Evolutionary conservation across 2,888 invertebrate genomes (phyloP).

Genomic region (Adela reaumurella): DNA sequence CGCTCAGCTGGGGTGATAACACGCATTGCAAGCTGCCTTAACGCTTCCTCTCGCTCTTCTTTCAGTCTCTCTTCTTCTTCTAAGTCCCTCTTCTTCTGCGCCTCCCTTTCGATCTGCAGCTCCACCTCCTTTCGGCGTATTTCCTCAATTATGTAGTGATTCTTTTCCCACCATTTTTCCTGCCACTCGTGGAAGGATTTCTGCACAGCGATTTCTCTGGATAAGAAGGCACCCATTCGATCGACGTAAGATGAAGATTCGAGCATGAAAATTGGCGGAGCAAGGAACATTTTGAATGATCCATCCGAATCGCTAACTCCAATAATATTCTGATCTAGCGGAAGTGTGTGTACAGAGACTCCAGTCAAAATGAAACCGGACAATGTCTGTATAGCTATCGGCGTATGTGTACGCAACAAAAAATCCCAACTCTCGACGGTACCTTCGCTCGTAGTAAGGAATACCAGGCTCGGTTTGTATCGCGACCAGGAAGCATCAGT

Average conservation of each 20-base stretch:
- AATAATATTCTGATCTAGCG: conserved; percentile 56
- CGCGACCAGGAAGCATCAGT: conserved; percentile 73
- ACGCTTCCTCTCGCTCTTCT: conserved; percentile 49
- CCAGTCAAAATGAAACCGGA: conserved; percentile 65
- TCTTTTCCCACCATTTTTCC: conserved; percentile 49
- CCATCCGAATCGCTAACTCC: conserved; percentile 69
- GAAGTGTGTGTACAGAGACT: conserved; percentile 56
- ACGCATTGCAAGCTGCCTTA: conserved; percentile 33
- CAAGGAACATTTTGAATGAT: conserved; percentile 60
- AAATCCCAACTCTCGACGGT: conserved; percentile 80
- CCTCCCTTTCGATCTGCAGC: conserved; percentile 37
- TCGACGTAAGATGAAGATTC: conserved; percentile 34
- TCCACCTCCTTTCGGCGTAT: conserved; percentile 38
- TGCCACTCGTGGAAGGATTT: conserved; percentile 58
- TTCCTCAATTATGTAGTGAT: conserved; percentile 33
- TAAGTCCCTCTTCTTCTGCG: conserved; percentile 30
- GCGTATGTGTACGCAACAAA: conserved; percentile 63
- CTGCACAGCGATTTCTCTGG: conserved; percentile 52
- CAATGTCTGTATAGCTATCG: conserved; percentile 62
- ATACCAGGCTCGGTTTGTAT: conserved; percentile 68
- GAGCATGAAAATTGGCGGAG: conserved; percentile 52
- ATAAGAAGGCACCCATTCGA: conserved; percentile 41
- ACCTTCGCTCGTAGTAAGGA: conserved; percentile 69
- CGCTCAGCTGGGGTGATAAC: conserved; percentile 46
- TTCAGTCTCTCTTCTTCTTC: conserved; percentile 43